These are phyloP conservation scores for Characodon lateralis DNA, from an alignment of 2,797 vertebrate genomes.

Conservation along the genomic window DNA sequence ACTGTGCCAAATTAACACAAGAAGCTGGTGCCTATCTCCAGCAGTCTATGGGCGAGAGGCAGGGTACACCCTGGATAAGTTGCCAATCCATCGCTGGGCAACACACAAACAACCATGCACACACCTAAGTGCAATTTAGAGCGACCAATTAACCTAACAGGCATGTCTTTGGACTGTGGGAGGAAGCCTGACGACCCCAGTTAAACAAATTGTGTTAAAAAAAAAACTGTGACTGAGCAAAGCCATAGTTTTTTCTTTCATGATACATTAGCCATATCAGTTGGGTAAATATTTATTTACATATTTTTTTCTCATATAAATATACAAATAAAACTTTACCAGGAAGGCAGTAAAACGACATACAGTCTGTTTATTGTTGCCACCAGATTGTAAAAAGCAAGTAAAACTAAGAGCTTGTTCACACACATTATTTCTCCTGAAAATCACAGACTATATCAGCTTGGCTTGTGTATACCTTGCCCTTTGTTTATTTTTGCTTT, in stretches of 20 bases:
- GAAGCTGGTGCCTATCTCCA: too few species aligned
- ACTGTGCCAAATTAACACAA: too few species aligned
- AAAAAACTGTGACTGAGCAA: conserved; percentile 10
- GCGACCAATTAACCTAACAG: too few species aligned
- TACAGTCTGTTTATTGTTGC: conserved; percentile 55
- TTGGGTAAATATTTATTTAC: not conserved
- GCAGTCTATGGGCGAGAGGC: too few species aligned
- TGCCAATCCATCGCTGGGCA: too few species aligned
- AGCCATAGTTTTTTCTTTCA: not conserved
- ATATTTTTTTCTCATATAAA: conserved; percentile 26
- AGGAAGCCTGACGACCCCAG: not conserved
- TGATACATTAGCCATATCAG: not conserved
- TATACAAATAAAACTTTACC: conserved; percentile 56
- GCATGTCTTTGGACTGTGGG: too few species aligned
- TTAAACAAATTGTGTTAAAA: conserved; percentile 7
- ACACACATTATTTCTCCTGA: conserved; percentile 65
- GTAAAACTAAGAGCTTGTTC: conserved; percentile 60
- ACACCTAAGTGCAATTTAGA: too few species aligned
- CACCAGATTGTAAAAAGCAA: conserved; percentile 48
- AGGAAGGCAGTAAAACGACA: conserved; percentile 43
- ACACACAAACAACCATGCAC: too few species aligned
- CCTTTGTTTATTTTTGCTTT: conserved; percentile 49
- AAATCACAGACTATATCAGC: conserved; percentile 55
- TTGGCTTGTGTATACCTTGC: conserved; percentile 46
- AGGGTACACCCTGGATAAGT: too few species aligned